A percentile compares a stretch with the other conserved stretches of the same genome.
Evolutionary conservation across 1,140 invertebrate species (phyloP).

Genomic region (Coboldia fuscipes): DNA sequence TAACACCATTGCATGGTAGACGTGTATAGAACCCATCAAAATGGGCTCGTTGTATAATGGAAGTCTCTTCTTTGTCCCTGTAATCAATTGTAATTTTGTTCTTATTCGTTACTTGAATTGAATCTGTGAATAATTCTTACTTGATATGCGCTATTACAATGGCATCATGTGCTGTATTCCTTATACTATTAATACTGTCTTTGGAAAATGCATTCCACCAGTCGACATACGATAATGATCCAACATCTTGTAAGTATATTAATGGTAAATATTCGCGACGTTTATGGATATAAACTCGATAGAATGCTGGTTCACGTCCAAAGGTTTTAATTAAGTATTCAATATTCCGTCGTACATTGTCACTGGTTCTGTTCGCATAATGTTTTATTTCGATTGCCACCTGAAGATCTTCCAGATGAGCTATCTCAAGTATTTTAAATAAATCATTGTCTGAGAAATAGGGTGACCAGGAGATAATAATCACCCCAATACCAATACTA

Average conservation of each 20-base stretch:
- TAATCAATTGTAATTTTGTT: neutral
- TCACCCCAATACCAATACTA: conserved; percentile 16
- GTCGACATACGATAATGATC: conserved; percentile 25
- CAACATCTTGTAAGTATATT: conserved; percentile 34
- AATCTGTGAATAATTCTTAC: conserved; percentile 18
- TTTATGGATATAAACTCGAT: conserved; percentile 23
- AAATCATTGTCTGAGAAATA: neutral
- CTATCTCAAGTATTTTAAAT: neutral
- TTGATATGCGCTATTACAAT: conserved; percentile 30
- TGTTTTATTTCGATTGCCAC: conserved; percentile 3
- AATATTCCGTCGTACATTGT: conserved; percentile 1
- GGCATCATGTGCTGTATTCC: conserved; percentile 28
- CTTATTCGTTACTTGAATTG: neutral
- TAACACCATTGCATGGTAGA: conserved; percentile 32
- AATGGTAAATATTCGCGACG: conserved; percentile 22
- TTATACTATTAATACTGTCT: conserved; percentile 24
- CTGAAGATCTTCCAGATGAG: neutral
- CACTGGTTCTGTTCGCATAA: conserved; percentile 1
- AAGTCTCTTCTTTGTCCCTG: conserved; percentile 18
- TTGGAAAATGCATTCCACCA: conserved; percentile 27
- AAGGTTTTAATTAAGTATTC: conserved; percentile 8
- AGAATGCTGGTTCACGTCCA: conserved; percentile 26
- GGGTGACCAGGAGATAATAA: conserved; percentile 10
- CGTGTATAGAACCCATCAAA: conserved; percentile 43
- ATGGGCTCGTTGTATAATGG: conserved; percentile 22